phyloP scores from a whole-genome alignment of 2,888 invertebrate species.

The Mermis nigrescens region DNA sequence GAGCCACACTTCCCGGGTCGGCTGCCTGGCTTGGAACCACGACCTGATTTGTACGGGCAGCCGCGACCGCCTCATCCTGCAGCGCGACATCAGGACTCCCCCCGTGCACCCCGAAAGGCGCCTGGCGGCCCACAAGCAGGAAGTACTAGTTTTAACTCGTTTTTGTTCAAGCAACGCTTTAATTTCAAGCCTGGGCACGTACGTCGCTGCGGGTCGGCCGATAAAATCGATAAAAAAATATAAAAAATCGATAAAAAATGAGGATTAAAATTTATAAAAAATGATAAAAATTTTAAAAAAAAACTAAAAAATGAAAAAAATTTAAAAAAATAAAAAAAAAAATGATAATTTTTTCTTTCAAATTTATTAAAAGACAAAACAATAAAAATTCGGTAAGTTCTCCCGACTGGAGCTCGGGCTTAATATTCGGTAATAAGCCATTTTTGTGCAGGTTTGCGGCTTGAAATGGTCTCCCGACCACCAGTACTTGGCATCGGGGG shows the following conservation, averaged over 20 bases:
- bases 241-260: too few species aligned
- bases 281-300: too few species aligned
- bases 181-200: background rate
- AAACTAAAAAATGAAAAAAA: too few species aligned
- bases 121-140: constrained; percentile 77
- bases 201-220: too few species aligned
- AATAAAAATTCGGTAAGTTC: too few species aligned
- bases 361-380: too few species aligned
- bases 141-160: constrained; percentile 33
- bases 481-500: constrained; percentile 87
- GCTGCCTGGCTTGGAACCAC: constrained; percentile 30
- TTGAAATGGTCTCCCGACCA: constrained; percentile 96
- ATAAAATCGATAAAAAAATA: too few species aligned
- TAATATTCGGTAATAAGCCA: too few species aligned
- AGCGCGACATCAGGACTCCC: constrained; percentile 70
- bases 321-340: constrained; percentile 8
- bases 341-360: too few species aligned
- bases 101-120: constrained; percentile 53
- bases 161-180: background rate
- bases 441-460: constrained; percentile 50
- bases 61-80: constrained; percentile 73
- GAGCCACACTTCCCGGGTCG: constrained; percentile 26
- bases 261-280: too few species aligned
- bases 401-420: too few species aligned
- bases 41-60: constrained; percentile 52